Evolutionary conservation across 2,113 vertebrate genomes (phyloP), one percentile per base, ranked within the genome.

Genomic region (Prinia subflava): DNA sequence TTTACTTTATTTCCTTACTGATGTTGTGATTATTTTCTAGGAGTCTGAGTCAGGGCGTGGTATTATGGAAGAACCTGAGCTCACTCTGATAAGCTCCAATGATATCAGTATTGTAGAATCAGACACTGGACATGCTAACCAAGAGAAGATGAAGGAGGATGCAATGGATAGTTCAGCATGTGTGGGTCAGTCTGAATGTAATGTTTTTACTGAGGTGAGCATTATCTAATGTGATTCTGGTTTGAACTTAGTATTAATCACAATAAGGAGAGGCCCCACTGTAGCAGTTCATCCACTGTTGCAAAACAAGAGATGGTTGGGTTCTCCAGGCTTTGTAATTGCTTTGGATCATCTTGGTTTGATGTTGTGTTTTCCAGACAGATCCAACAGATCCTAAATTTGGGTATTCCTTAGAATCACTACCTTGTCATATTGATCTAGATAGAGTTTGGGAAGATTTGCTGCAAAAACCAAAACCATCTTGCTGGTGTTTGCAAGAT

Each of bases 1-100:
- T 33, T 59, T 50, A 39, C 27, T 37, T 7, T 31, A 28, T 22
- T 8, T 46, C 28, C 80, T 67, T 23, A 37, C 15, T 41, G 10
- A 24, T 59, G 4, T n/a, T 56, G 57, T 19, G 20, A 87, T 20
- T 78, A 50, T 77, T 79, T 41, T 31, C 60, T 79, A 99, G 99
- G 98, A 98, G 69, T 90, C 92, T 6, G 97, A 95, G n/a, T 94
- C 89, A 74, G 97, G 98, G 55, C 74, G 7, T 76, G 99, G 99
- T 11, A 99, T 99, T 94, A 98, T 99, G 97, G 99, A 99, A 89
- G 99, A 99, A 92, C 98, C 99, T 4, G 98, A 98, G 56, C 98
- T 99, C 53, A 98, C 99, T 3, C 87, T 99, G 37, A 44, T 98
- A 77, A 99, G 98, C 90, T 96, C 98, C 80, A 98, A 96, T 14